Percentiles rank a stretch among this genome's conserved stretches.
These are phyloP conservation scores for Aphodius granarius DNA, from an alignment of 2,888 invertebrate genomes.

Conservation along the genomic window DNA sequence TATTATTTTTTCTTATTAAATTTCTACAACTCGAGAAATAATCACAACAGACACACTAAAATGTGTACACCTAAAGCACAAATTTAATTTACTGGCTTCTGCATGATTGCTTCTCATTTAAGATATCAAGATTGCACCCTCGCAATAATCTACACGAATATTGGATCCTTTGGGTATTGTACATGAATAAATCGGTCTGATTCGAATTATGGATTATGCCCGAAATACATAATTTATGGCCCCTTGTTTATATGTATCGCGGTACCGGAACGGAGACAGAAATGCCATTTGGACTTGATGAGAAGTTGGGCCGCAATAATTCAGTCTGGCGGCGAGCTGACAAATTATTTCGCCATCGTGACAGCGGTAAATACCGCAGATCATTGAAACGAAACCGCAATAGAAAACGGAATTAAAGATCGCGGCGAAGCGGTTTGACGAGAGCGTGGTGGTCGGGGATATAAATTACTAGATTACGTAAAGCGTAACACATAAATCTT, in stretches of 20 bases:
- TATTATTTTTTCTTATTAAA: too few relatives aligned
- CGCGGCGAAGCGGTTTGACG: slow-evolving; percentile 5
- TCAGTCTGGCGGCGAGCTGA: not conserved
- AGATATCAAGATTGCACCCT: not conserved
- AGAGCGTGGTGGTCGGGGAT: not conserved
- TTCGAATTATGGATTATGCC: slow-evolving; percentile 7
- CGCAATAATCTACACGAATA: not conserved
- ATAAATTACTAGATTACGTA: slow-evolving; percentile 9
- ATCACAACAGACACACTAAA: too few relatives aligned
- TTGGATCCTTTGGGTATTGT: not conserved
- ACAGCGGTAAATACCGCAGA: slow-evolving; percentile 12
- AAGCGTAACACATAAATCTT: slow-evolving; percentile 4
- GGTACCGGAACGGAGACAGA: not conserved
- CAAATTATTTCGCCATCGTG: not conserved
- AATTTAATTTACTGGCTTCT: not conserved
- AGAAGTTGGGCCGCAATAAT: not conserved
- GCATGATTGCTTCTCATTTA: not conserved
- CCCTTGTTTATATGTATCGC: not conserved
- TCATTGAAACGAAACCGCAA: slow-evolving; percentile 1
- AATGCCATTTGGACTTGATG: not conserved
- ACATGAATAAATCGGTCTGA: not conserved
- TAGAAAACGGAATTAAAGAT: slow-evolving; percentile 13
- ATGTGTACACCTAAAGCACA: too few relatives aligned
- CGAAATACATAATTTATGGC: slow-evolving; percentile 11
- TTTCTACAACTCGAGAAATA: too few relatives aligned